Evolutionary conservation across 2,113 vertebrate genomes (phyloP).

Genomic region (Phylloscopus trochiloides): DNA sequence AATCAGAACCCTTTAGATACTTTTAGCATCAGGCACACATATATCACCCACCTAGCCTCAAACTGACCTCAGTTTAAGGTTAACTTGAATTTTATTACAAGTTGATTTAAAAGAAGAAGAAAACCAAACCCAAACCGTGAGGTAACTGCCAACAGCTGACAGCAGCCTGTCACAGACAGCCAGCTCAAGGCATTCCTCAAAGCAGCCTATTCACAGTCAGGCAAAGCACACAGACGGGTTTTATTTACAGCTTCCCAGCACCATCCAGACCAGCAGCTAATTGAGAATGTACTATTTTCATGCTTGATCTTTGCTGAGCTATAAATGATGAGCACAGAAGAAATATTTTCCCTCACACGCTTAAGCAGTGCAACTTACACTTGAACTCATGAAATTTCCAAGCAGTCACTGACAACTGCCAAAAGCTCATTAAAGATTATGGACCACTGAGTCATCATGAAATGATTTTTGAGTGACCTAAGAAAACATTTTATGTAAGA

Average conservation of each 20-base stretch:
- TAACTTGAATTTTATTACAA: neutral
- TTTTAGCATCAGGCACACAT: neutral
- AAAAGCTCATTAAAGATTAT: constrained; percentile 11
- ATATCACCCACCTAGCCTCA: neutral
- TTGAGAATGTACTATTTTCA: constrained; percentile 28
- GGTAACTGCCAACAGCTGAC: constrained; percentile 36
- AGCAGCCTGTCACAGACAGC: neutral
- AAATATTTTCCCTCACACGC: neutral
- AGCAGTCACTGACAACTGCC: neutral
- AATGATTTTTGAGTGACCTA: neutral
- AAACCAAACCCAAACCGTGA: neutral
- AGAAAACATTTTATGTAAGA: constrained; percentile 8
- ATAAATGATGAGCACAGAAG: neutral
- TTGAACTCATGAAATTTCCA: neutral
- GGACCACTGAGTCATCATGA: neutral
- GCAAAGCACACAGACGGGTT: neutral
- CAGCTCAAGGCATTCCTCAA: constrained; percentile 12
- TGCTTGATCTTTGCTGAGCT: constrained; percentile 44
- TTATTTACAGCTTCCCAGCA: constrained; percentile 23
- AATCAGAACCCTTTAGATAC: neutral
- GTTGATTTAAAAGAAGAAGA: constrained; percentile 11
- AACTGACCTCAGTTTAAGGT: constrained; percentile 20
- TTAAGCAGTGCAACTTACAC: neutral
- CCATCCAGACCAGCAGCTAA: neutral
- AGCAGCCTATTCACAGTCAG: neutral